Conservation (phyloP, 1,140 invertebrate genomes). For the Drosophila ercepeae region DNA sequence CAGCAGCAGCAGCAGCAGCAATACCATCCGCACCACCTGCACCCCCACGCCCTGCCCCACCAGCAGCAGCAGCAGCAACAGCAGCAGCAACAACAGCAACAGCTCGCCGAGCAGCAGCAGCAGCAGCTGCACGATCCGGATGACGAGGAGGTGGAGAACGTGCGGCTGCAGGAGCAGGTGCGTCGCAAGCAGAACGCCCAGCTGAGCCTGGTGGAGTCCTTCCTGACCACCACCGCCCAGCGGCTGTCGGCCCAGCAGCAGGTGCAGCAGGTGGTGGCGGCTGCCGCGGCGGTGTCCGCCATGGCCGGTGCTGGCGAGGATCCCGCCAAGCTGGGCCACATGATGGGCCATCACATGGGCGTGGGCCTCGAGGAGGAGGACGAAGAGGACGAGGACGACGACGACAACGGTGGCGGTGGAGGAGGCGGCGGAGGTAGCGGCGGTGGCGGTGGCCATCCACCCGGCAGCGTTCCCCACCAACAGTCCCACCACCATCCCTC, state of each 20-base stretch:
- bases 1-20: constrained; percentile 48
- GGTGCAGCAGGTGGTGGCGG: constrained; percentile 79
- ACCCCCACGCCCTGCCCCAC: constrained; percentile 54
- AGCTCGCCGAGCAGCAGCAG: constrained; percentile 25
- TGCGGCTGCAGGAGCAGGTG: constrained; percentile 58
- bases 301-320: constrained; percentile 74
- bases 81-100: constrained; percentile 54
- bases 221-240: constrained; percentile 78
- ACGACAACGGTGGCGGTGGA: constrained; percentile 42
- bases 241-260: constrained; percentile 79
- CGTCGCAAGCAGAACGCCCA: constrained; percentile 81
- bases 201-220: constrained; percentile 79
- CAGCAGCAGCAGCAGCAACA: constrained; percentile 44
- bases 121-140: constrained; percentile 46
- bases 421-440: constrained; percentile 72
- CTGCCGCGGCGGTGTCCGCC: constrained; percentile 75
- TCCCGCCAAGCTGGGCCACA: constrained; percentile 70
- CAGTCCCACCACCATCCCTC: constrained; percentile 49
- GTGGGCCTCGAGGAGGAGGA: constrained; percentile 61
- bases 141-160: constrained; percentile 70
- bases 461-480: constrained; percentile 25
- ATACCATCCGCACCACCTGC: constrained; percentile 45
- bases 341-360: constrained; percentile 73
- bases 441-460: constrained; percentile 11
- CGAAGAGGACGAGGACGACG: constrained; percentile 75